These are phyloP conservation scores for Hyppa rectilinea DNA, from an alignment of 2,888 invertebrate species.

Conservation along the genomic window DNA sequence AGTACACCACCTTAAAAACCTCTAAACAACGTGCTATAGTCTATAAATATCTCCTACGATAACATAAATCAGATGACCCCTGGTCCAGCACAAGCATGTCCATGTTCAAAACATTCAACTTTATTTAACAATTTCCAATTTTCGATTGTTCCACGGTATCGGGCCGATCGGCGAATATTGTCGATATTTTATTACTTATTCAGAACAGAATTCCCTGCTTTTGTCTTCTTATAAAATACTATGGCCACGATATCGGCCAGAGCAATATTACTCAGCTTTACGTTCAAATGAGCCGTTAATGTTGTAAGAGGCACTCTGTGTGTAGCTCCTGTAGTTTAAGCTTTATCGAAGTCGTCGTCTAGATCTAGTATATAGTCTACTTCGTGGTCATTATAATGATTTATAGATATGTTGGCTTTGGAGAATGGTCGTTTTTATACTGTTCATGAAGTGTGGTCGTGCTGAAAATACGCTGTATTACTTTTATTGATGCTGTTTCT, in stretches of 20 bases:
- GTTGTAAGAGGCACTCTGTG: constrained; percentile 70
- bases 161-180: constrained; percentile 45
- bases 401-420: constrained; percentile 39
- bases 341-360: constrained; percentile 45
- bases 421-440: constrained; percentile 35
- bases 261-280: constrained; percentile 62
- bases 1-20: background rate
- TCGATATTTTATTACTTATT: constrained; percentile 69
- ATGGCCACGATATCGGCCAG: constrained; percentile 50
- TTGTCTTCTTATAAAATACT: constrained; percentile 73
- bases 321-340: constrained; percentile 50
- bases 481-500: too few species aligned
- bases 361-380: constrained; percentile 31
- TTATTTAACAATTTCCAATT: constrained; percentile 59
- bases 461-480: constrained; percentile 30
- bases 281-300: constrained; percentile 77
- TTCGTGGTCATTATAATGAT: constrained; percentile 42
- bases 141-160: constrained; percentile 56
- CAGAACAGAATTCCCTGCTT: constrained; percentile 63
- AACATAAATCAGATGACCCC: constrained; percentile 42
- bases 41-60: constrained; percentile 36
- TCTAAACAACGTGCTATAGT: constrained; percentile 14
- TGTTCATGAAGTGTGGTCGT: constrained; percentile 19
- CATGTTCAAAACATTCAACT: constrained; percentile 49
- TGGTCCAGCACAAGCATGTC: constrained; percentile 31